A percentile compares a stretch with the other conserved stretches of the same genome.
phyloP scores from a whole-genome alignment of 2,113 vertebrate genomes.

The Papio anubis region DNA sequence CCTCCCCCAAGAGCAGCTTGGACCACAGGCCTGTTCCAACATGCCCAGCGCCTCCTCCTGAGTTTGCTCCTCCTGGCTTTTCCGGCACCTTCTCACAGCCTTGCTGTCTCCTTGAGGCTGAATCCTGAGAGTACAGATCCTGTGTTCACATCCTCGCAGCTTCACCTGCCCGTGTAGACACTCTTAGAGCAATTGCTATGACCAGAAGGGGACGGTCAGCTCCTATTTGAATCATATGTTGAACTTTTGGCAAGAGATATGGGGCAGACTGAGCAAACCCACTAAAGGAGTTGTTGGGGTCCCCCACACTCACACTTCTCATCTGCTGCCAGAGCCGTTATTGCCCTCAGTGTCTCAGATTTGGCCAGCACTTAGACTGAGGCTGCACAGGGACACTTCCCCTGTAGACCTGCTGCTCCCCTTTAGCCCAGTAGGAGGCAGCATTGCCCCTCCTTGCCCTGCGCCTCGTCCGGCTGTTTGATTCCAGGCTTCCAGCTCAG shows the following conservation, averaged over 20 bases:
- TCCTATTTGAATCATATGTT: not conserved
- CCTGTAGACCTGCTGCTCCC: not conserved
- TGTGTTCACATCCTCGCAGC: not conserved
- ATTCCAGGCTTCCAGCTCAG: not conserved
- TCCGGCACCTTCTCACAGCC: not conserved
- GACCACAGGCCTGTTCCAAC: too few species aligned
- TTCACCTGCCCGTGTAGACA: not conserved
- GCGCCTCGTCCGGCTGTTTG: not conserved
- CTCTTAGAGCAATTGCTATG: accelerated
- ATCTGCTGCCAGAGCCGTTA: not conserved
- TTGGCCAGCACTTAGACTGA: not conserved
- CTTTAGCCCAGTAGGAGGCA: conserved; percentile 40
- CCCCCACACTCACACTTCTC: not conserved
- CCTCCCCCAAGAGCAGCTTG: too few species aligned
- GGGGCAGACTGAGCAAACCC: not conserved
- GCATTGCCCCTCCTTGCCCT: not conserved
- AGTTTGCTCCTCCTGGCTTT: not conserved
- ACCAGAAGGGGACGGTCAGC: not conserved
- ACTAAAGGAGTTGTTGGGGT: not conserved
- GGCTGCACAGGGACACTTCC: not conserved
- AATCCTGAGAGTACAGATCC: not conserved
- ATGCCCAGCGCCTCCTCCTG: not conserved
- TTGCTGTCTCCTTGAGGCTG: not conserved
- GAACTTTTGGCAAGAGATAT: not conserved
- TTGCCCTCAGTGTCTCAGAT: not conserved